Percentiles rank a stretch among this genome's conserved stretches.
Evolutionary conservation across 2,888 invertebrate genomes (phyloP).

Genomic region (Lasioglossum zephyrum): DNA sequence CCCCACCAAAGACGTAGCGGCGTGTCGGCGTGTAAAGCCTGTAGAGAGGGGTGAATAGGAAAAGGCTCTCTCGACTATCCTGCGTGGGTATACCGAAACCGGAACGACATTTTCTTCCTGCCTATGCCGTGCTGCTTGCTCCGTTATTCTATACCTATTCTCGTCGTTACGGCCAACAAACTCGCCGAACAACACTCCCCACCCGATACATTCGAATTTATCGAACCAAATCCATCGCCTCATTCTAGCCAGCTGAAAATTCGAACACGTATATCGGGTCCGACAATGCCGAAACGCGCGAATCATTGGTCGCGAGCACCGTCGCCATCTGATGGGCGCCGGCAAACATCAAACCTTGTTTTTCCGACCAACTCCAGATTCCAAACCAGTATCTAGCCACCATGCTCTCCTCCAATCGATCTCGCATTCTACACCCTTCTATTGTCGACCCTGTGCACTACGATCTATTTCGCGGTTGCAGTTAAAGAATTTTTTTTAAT

Average conservation of each 20-base stretch:
- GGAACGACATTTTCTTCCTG: constrained; percentile 51
- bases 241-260: not conserved
- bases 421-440: not conserved
- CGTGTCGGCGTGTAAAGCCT: constrained; percentile 48
- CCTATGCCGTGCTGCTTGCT: not conserved
- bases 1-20: constrained; percentile 54
- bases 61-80: constrained; percentile 64
- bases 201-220: not conserved
- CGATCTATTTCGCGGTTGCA: not conserved
- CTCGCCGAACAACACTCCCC: not conserved
- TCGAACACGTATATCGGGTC: not conserved
- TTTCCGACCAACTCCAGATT: not conserved
- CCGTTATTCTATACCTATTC: not conserved
- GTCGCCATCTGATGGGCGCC: constrained; percentile 77
- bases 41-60: constrained; percentile 51
- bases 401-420: not conserved
- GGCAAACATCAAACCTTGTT: constrained; percentile 67
- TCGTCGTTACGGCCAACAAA: not conserved
- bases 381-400: not conserved
- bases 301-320: constrained; percentile 71
- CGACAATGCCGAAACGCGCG: constrained; percentile 52
- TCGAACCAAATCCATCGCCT: not conserved
- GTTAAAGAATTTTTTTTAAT: not conserved
- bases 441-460: not conserved
- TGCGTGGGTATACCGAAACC: constrained; percentile 48